A percentile compares a stretch with the other conserved stretches of the same genome.
These are phyloP conservation scores for Rhizomys pruinosus DNA, from an alignment of 2,113 vertebrate genomes.

Conservation along the genomic window DNA sequence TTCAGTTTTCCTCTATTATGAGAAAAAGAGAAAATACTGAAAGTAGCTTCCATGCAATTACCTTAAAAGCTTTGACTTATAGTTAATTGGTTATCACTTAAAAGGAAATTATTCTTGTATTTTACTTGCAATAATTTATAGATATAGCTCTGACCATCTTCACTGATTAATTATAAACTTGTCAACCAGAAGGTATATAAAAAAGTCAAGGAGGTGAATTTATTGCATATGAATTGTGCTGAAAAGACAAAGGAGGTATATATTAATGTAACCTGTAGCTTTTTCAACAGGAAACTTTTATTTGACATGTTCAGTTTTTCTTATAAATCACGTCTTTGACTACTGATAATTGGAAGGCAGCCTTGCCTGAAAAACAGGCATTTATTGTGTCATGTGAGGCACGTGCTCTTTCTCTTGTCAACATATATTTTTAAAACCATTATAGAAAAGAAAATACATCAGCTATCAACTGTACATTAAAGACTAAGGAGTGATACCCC, in stretches of 20 bases:
- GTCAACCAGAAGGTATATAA: not conserved
- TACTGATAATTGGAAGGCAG: not conserved
- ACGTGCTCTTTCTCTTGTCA: not conserved
- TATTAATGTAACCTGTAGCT: not conserved
- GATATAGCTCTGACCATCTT: conserved; percentile 18
- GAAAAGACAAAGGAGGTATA: conserved; percentile 25
- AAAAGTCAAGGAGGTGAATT: conserved; percentile 7
- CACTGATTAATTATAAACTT: conserved; percentile 36
- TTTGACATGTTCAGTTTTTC: not conserved
- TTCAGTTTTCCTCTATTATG: conserved; percentile 37
- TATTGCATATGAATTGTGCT: conserved; percentile 39
- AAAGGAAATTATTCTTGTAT: conserved; percentile 42
- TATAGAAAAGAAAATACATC: conserved; percentile 18
- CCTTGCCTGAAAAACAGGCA: not conserved
- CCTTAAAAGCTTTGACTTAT: conserved; percentile 60
- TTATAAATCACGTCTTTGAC: not conserved
- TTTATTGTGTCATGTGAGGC: not conserved
- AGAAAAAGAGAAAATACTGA: conserved; percentile 32
- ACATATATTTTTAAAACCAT: not conserved
- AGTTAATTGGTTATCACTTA: conserved; percentile 55
- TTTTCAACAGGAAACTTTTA: conserved; percentile 13
- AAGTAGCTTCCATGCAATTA: conserved; percentile 57
- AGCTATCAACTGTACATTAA: conserved; percentile 3
- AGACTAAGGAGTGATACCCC: not conserved
- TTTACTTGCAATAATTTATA: conserved; percentile 48